Evolutionary conservation across 2,888 invertebrate species (phyloP).

Genomic region (Microplitis deprimator): DNA sequence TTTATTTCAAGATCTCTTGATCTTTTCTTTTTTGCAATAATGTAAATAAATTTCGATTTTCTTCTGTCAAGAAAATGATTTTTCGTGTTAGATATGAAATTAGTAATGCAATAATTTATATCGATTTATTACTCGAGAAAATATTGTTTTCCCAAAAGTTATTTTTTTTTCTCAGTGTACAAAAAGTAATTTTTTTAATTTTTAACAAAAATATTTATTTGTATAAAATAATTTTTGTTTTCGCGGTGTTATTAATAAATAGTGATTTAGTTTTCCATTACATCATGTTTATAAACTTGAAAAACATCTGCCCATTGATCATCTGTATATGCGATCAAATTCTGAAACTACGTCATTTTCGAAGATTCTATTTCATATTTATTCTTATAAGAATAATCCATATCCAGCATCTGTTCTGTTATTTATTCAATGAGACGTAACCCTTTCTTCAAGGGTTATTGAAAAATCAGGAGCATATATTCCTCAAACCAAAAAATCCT

Average conservation of each 20-base stretch:
- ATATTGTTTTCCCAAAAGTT: too few relatives aligned
- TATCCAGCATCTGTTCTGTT: conserved; percentile 27
- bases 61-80: too few relatives aligned
- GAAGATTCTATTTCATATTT: conserved; percentile 26
- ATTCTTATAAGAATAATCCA: not conserved
- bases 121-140: too few relatives aligned
- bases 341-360: not conserved
- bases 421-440: conserved; percentile 20
- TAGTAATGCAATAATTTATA: too few relatives aligned
- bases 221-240: too few relatives aligned
- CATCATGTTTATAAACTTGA: not conserved
- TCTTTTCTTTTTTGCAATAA: too few relatives aligned
- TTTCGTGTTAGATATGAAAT: too few relatives aligned
- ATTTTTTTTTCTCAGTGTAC: too few relatives aligned
- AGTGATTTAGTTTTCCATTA: not conserved
- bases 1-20: too few relatives aligned
- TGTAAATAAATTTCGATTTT: too few relatives aligned
- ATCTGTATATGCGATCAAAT: not conserved
- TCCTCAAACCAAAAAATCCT: conserved; percentile 3
- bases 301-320: conserved; percentile 21
- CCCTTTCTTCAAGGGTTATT: conserved; percentile 8
- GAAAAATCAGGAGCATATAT: not conserved
- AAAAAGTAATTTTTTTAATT: too few relatives aligned
- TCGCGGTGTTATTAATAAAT: not conserved
- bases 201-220: too few relatives aligned